A percentile compares a stretch with the other conserved stretches of the same genome.
These are phyloP conservation scores for Helleia helle DNA, from an alignment of 2,888 invertebrate genomes.

Conservation along the genomic window DNA sequence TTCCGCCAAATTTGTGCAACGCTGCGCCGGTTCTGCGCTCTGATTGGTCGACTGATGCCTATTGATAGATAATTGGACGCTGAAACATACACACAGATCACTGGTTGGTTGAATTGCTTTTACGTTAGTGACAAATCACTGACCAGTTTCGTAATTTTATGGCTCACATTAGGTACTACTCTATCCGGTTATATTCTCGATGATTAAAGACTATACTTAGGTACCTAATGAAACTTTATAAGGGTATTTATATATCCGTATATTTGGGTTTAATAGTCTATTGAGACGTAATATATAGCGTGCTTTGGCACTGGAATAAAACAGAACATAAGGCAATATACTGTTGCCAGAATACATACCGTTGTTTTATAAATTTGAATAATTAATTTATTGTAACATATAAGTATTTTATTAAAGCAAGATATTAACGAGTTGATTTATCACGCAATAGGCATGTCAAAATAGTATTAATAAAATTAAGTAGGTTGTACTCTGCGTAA, in stretches of 20 bases:
- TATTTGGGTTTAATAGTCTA: neutral
- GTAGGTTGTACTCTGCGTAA: neutral
- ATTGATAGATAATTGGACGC: too few species aligned
- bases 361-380: slow-evolving; percentile 1
- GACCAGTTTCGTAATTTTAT: too few species aligned
- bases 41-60: too few species aligned
- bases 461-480: neutral
- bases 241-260: neutral
- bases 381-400: neutral
- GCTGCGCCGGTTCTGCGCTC: too few species aligned
- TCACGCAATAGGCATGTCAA: neutral
- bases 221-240: neutral
- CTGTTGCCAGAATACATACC: slow-evolving; percentile 3
- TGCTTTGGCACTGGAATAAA: neutral
- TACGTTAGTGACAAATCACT: too few species aligned
- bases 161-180: too few species aligned
- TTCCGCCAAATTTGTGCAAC: too few species aligned
- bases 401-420: neutral
- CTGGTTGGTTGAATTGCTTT: too few species aligned
- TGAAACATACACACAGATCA: too few species aligned
- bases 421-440: neutral
- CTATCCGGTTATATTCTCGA: too few species aligned
- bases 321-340: slow-evolving; percentile 1
- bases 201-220: neutral
- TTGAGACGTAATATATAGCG: neutral